Base-by-base conservation (phyloP, 2,797 vertebrate genomes). In the Otolemur crassicaudatus region DNA sequence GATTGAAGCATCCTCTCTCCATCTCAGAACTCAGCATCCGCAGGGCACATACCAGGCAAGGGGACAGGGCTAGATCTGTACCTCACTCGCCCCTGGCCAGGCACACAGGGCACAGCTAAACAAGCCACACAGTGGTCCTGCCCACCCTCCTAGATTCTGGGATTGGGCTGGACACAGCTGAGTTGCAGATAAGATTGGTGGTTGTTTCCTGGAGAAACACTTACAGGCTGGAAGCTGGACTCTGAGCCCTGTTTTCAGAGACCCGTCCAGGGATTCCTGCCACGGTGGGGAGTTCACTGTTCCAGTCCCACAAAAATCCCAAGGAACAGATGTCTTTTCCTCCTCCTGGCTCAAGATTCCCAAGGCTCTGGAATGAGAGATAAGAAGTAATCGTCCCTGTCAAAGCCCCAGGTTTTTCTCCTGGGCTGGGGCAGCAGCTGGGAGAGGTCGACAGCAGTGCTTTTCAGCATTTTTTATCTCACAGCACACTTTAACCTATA, bases 341-440 rank as follows among this genome's bases (percentile, higher is more conserved):
- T 31, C 27, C 37, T 4, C 25, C 4, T 31, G 14, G 19, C 34
- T 53, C 12, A 46, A 22, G 53, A 37, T 53, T 40, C 69, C 27
- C 34, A 23, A 5, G 4, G 46, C 53, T 43, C 67, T 46, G 25
- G 63, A 17, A 12, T 49, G 25, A 13, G 31, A 53, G 27, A 7
- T 0, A 0, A 29, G 46, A 43, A 12, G 16, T 4, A 34, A 5
- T 17, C 43, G 25, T 25, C 46, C 46, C 10, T 23, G 2, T 37
- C 65, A 40, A 8, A 17, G 40, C 27, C 40, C 20, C 22, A 27
- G 14, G 16, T 67, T 19, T 49, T 53, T 80, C 31, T 70, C 37
- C 34, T 61, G 60, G 40, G 37, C 27, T 11, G 5, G 70, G 43
- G 5, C 61, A 53, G 65, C 43, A 81, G 29, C 27, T 14, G 56